Evolutionary conservation across 1,140 invertebrate species (phyloP).

Genomic region (Drosophila serrata): DNA sequence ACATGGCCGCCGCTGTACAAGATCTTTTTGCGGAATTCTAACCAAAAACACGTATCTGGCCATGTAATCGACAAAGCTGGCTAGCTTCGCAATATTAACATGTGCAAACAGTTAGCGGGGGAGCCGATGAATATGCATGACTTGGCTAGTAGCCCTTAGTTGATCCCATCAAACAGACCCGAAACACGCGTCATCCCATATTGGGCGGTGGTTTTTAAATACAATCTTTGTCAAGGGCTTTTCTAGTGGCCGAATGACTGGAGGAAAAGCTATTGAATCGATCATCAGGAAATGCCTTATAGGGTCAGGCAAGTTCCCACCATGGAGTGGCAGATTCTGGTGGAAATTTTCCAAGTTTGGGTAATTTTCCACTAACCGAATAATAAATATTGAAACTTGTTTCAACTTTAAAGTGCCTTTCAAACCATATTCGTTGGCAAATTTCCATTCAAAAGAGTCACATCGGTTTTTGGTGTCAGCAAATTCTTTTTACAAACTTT

Average conservation of each 20-base stretch:
- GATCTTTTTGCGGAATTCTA: conserved; percentile 38
- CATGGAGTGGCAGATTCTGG: background rate
- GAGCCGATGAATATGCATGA: conserved; percentile 47
- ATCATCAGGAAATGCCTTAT: conserved; percentile 8
- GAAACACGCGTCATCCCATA: conserved; percentile 46
- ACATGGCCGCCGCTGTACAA: conserved; percentile 26
- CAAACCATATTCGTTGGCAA: background rate
- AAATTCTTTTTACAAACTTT: conserved; percentile 10
- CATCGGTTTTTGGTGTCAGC: conserved; percentile 5
- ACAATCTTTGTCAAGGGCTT: conserved; percentile 34
- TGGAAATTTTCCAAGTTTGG: conserved; percentile 3
- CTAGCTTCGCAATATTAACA: conserved; percentile 8
- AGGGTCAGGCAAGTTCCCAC: conserved; percentile 4
- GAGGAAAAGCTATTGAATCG: conserved; percentile 12
- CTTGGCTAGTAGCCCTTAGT: conserved; percentile 19
- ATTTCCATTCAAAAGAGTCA: conserved; percentile 1
- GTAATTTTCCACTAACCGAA: conserved; percentile 3
- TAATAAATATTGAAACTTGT: background rate
- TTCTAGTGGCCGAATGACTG: conserved; percentile 29
- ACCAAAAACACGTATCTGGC: conserved; percentile 32
- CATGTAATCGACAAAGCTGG: conserved; percentile 22
- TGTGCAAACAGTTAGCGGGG: conserved; percentile 45
- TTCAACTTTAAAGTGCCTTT: too few species aligned
- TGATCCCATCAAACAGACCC: conserved; percentile 43
- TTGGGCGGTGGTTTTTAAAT: conserved; percentile 24